Evolutionary conservation across 2,888 invertebrate species (phyloP).

Genomic region (Rambutsinella grinnellia): DNA sequence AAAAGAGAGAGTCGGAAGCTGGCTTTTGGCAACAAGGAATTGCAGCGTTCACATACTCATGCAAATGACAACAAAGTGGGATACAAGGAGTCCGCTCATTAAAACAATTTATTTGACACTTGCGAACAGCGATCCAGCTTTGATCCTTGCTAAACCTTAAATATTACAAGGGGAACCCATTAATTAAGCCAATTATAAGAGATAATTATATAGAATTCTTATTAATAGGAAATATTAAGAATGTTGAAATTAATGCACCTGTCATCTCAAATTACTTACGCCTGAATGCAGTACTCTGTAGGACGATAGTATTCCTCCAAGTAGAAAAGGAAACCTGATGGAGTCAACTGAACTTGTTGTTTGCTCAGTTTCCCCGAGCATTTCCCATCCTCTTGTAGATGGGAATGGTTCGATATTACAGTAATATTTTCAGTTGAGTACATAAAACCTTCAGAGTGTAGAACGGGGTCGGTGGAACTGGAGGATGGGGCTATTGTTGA

Average conservation of each 20-base stretch:
- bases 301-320: constrained; percentile 32
- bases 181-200: constrained; percentile 12
- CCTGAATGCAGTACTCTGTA: constrained; percentile 35
- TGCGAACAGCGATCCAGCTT: constrained; percentile 17
- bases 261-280: constrained; percentile 29
- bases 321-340: constrained; percentile 24
- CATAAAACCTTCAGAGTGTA: constrained; percentile 26
- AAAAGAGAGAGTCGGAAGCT: constrained; percentile 22
- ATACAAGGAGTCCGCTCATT: constrained; percentile 47
- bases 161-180: not conserved
- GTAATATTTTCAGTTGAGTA: constrained; percentile 39
- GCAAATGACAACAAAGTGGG: constrained; percentile 55
- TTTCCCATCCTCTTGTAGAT: not conserved
- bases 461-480: constrained; percentile 2
- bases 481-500: not conserved
- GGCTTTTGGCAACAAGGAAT: constrained; percentile 37
- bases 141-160: constrained; percentile 16
- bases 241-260: not conserved
- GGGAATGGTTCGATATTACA: not conserved
- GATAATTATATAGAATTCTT: not conserved
- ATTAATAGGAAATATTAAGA: not conserved
- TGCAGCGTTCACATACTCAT: constrained; percentile 37
- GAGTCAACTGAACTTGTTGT: constrained; percentile 33
- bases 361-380: constrained; percentile 34
- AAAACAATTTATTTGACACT: constrained; percentile 47